phyloP scores from a whole-genome alignment of 2,888 invertebrate genomes.

The Malthinus flaveolus region DNA sequence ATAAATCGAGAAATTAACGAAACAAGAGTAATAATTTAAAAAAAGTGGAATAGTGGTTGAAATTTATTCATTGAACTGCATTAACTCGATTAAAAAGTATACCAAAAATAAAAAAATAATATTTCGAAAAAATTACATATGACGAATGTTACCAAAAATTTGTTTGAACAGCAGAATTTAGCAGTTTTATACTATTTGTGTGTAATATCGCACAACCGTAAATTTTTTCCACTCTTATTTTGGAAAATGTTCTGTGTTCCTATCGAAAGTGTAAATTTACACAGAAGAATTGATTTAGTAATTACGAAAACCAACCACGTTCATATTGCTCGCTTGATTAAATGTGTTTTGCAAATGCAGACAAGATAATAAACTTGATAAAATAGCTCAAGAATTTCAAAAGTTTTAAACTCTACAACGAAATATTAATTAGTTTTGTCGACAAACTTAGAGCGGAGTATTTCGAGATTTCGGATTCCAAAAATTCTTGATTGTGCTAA shows the following conservation, averaged over 20 bases:
- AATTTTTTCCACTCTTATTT: conserved; percentile 10
- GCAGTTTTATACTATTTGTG: conserved; percentile 6
- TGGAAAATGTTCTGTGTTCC: conserved; percentile 17
- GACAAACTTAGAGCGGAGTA: not conserved
- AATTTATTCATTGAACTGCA: conserved; percentile 24
- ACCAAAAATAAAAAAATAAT: conserved; percentile 18
- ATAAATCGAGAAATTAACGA: conserved; percentile 5
- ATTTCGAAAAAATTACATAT: conserved; percentile 15
- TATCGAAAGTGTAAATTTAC: conserved; percentile 17
- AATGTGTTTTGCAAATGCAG: conserved; percentile 15
- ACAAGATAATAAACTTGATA: conserved; percentile 19
- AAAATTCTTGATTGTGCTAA: conserved; percentile 19
- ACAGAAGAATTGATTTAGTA: conserved; percentile 17
- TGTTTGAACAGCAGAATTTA: conserved; percentile 21
- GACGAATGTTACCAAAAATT: conserved; percentile 27
- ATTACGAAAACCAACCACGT: conserved; percentile 19
- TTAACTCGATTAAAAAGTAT: conserved; percentile 23
- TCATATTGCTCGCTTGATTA: conserved; percentile 11
- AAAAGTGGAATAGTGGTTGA: conserved; percentile 17
- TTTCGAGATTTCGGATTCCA: conserved; percentile 7
- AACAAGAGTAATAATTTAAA: conserved; percentile 15
- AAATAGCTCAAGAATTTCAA: conserved; percentile 20
- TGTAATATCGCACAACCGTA: conserved; percentile 18
- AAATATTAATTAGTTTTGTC: conserved; percentile 24
- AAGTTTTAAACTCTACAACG: conserved; percentile 22